Percentiles rank a stretch among this genome's conserved stretches.
Evolutionary conservation across 2,888 invertebrate genomes (phyloP).

Genomic region (Sinelater perroti): DNA sequence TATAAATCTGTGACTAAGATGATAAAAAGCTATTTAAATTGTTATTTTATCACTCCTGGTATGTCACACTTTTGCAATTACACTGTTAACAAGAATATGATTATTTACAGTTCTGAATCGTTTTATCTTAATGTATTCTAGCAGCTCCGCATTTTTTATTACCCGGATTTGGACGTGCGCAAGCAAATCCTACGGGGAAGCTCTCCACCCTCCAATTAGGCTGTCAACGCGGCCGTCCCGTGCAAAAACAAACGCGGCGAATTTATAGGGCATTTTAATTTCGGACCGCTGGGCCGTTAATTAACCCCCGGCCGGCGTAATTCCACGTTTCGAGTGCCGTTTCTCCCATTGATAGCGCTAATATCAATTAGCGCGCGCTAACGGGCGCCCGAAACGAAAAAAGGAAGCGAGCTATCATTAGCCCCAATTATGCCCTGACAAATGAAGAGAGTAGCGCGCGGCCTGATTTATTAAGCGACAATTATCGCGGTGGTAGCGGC

Average conservation of each 20-base stretch:
- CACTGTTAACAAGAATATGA: too few relatives aligned
- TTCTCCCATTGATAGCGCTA: conserved; percentile 21
- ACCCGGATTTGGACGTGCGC: too few relatives aligned
- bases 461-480: conserved; percentile 11
- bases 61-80: too few relatives aligned
- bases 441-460: conserved; percentile 1
- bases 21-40: too few relatives aligned
- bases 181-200: too few relatives aligned
- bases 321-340: conserved; percentile 11
- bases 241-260: conserved; percentile 9
- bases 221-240: conserved; percentile 1
- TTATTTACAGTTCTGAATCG: too few relatives aligned
- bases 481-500: conserved; percentile 6
- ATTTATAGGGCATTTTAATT: conserved; percentile 20
- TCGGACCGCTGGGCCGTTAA: conserved; percentile 8
- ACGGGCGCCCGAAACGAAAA: background rate
- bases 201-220: too few relatives aligned
- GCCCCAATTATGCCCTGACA: conserved; percentile 14
- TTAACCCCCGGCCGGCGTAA: conserved; percentile 8
- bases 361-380: conserved; percentile 32
- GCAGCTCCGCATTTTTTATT: too few relatives aligned
- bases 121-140: too few relatives aligned
- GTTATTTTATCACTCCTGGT: too few relatives aligned
- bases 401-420: background rate
- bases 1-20: too few relatives aligned